phyloP scores from a whole-genome alignment of 2,797 vertebrate species.

The Propithecus deckenii region DNA sequence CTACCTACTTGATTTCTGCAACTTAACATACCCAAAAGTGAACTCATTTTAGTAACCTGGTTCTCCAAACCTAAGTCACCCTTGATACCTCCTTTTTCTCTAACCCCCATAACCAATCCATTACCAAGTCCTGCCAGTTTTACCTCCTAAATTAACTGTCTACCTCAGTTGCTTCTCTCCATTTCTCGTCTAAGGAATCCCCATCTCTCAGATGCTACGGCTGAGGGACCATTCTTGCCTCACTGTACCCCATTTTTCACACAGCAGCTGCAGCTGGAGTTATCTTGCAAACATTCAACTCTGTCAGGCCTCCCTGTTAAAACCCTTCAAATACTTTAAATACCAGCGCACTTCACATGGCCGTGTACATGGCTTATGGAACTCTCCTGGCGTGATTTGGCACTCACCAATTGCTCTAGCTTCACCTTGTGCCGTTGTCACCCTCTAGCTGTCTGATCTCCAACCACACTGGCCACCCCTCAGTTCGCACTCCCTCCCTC shows the following conservation, averaged over 20 bases:
- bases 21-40: background rate
- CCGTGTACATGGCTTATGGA: background rate
- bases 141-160: background rate
- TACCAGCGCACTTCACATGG: background rate
- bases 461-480: too few species aligned
- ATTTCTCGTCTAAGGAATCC: background rate
- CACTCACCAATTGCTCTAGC: background rate
- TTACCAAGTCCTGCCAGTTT: background rate
- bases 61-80: background rate
- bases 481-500: background rate
- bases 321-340: background rate
- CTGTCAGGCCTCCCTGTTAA: background rate
- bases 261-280: background rate
- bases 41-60: background rate
- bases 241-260: background rate
- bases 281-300: background rate
- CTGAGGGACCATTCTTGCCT: background rate
- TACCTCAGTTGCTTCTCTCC: background rate
- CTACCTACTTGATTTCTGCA: background rate
- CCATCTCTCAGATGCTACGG: background rate
- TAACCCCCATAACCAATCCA: background rate
- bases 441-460: background rate
- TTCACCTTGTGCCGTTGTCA: background rate
- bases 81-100: background rate
- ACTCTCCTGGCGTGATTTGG: background rate